phyloP scores from a whole-genome alignment of 2,113 vertebrate species.

The Alexandromys fortis region DNA sequence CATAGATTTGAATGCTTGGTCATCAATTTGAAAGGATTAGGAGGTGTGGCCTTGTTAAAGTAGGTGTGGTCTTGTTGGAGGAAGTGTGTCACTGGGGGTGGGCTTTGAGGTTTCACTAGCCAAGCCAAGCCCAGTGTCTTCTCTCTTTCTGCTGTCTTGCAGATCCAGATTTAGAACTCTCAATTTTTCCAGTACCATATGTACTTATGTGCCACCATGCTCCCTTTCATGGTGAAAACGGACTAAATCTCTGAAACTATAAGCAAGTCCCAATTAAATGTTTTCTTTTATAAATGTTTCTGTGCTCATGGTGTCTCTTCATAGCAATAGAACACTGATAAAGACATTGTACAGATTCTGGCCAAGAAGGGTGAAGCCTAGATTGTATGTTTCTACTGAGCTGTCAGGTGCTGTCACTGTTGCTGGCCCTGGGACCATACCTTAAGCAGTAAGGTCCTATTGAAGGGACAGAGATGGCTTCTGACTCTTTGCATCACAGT shows the following conservation, averaged over 20 bases:
- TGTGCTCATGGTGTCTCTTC: neutral
- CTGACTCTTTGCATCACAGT: neutral
- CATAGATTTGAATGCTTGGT: neutral
- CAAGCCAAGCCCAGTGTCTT: neutral
- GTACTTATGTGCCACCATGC: neutral
- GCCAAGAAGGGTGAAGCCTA: too few species aligned
- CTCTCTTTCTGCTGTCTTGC: neutral
- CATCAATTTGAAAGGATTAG: neutral
- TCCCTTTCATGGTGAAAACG: neutral
- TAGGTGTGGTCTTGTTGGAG: too few species aligned
- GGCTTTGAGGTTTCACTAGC: neutral
- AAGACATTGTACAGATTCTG: neutral
- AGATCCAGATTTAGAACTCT: neutral
- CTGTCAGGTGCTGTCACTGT: too few species aligned
- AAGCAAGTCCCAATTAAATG: neutral
- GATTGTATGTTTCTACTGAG: neutral
- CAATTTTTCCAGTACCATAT: neutral
- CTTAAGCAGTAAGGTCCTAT: neutral
- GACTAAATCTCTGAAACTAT: neutral
- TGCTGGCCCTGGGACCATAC: neutral
- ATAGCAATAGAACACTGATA: neutral
- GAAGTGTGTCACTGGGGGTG: neutral
- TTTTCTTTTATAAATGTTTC: neutral
- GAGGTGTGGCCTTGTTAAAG: too few species aligned
- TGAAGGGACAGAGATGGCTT: neutral